Conservation (phyloP, 2,113 vertebrate species). For the Bucco capensis region DNA sequence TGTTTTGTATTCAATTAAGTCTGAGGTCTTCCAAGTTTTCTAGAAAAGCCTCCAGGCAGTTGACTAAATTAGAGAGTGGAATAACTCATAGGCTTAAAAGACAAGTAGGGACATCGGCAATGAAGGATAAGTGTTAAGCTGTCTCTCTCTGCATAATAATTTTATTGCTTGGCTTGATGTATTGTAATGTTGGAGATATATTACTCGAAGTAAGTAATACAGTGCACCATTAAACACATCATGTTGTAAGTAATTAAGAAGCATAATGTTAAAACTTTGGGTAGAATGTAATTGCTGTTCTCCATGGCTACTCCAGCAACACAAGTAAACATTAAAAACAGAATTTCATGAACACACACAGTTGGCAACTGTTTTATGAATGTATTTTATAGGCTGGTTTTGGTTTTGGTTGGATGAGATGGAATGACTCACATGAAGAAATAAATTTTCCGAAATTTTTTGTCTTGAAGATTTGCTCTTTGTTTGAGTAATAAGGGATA, state of each 20-base stretch:
- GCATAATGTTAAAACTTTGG: slow-evolving; percentile 1
- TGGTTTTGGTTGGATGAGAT: neutral
- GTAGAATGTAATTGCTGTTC: slow-evolving; percentile 21
- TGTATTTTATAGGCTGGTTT: neutral
- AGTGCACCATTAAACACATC: slow-evolving; percentile 4
- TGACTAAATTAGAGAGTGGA: slow-evolving; percentile 2
- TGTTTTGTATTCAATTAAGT: neutral
- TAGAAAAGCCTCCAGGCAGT: slow-evolving; percentile 18
- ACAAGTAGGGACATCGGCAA: slow-evolving; percentile 4
- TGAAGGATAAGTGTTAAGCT: slow-evolving; percentile 33
- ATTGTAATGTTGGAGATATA: slow-evolving; percentile 10
- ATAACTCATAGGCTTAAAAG: slow-evolving; percentile 17
- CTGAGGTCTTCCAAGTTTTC: slow-evolving; percentile 21
- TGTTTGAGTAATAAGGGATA: neutral
- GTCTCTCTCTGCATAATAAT: slow-evolving; percentile 32
- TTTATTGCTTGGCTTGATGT: slow-evolving; percentile 35
- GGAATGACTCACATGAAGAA: neutral
- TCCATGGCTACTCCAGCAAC: neutral
- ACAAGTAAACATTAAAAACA: neutral
- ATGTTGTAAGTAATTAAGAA: slow-evolving; percentile 54
- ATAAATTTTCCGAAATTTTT: neutral
- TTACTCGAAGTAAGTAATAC: slow-evolving; percentile 10
- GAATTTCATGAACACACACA: neutral
- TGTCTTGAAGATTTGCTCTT: neutral
- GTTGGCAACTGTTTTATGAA: neutral